phyloP scores from a whole-genome alignment of 1,140 invertebrate genomes.

The Aphis craccivora region DNA sequence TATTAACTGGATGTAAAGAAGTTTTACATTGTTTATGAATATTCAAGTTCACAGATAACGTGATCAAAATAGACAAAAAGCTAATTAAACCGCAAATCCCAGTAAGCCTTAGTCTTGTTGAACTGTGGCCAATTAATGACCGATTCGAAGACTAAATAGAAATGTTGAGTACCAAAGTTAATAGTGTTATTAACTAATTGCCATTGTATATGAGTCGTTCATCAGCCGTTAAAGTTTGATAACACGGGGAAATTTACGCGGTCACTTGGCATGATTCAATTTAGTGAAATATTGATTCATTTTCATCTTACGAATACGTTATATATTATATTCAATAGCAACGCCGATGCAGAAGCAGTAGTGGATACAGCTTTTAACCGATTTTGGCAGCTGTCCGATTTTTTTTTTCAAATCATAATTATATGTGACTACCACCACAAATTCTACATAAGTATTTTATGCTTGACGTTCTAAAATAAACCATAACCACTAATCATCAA shows the following conservation, averaged over 20 bases:
- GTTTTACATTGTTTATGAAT: neutral
- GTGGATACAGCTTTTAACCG: neutral
- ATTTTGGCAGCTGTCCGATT: neutral
- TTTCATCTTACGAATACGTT: too few species aligned
- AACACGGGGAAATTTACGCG: neutral
- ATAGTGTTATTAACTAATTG: neutral
- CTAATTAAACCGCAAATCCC: neutral
- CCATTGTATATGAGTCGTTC: neutral
- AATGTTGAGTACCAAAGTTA: neutral
- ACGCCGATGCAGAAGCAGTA: neutral
- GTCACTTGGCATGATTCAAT: neutral
- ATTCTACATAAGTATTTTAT: neutral
- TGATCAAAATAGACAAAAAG: neutral
- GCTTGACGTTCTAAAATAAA: neutral
- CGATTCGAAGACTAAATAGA: neutral
- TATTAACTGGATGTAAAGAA: neutral
- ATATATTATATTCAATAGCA: neutral
- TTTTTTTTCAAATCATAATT: neutral
- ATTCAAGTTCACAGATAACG: neutral
- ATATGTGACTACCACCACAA: neutral
- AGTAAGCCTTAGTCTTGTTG: neutral
- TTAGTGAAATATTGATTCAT: slow-evolving; percentile 10
- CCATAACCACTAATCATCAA: neutral
- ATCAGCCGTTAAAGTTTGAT: neutral
- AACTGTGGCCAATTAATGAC: neutral